These are phyloP conservation scores for Coregonus clupeaformis DNA, from an alignment of 2,113 vertebrate species.

Conservation along the genomic window DNA sequence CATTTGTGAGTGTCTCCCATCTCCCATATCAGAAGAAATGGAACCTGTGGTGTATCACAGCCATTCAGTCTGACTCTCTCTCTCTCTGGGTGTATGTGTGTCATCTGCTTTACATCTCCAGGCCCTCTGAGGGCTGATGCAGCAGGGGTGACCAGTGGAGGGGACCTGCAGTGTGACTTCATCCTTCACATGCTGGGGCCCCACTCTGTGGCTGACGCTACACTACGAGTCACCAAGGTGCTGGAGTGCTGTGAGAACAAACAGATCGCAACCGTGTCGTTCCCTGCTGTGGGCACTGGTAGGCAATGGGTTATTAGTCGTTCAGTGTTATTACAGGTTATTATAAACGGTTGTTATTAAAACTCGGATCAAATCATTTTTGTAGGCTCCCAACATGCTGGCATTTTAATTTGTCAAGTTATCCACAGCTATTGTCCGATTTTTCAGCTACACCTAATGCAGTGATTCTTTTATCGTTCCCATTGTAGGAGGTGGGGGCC, in stretches of 20 bases:
- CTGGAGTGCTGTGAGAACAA: conserved; percentile 59
- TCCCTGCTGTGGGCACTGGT: conserved; percentile 65
- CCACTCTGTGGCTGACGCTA: conserved; percentile 16
- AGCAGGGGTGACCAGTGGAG: conserved; percentile 52
- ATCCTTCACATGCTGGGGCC: conserved; percentile 63
- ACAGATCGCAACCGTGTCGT: conserved; percentile 56
- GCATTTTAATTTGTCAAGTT: no score
- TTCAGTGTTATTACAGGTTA: neutral
- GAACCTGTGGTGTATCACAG: neutral
- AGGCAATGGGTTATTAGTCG: neutral
- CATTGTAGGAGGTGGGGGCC: conserved; percentile 47
- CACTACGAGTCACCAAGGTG: conserved; percentile 46
- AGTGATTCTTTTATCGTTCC: no score
- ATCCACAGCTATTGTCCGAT: no score
- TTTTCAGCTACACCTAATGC: no score
- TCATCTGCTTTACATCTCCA: neutral
- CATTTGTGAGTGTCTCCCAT: conserved; percentile 29
- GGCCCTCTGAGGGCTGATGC: conserved; percentile 39
- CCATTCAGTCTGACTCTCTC: neutral
- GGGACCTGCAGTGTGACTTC: conserved; percentile 53
- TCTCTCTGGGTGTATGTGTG: neutral
- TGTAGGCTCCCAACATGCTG: no score
- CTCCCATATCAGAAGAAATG: neutral
- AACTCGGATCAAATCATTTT: no score
- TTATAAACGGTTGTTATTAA: no score